Base-by-base conservation (phyloP, 2,888 invertebrate genomes). In the Drosophila demipolita region DNA sequence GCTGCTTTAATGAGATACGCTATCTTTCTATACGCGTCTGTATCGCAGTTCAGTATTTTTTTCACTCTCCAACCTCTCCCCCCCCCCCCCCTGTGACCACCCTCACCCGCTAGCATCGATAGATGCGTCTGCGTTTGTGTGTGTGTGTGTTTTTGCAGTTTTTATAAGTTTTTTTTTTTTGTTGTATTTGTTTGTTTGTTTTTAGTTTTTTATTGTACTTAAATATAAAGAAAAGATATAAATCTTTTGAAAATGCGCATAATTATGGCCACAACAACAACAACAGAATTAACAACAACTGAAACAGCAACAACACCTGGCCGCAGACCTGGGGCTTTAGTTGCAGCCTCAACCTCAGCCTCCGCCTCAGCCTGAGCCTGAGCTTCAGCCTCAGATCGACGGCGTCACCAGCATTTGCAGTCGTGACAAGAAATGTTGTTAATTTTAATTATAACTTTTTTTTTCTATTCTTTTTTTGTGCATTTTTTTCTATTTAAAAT, bases 401-500 rank as follows among this genome's bases (percentile, higher is more conserved):
- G 61, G 33, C 62, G 68, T 57, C 73, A 76, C 42, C 53, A 54
- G 15, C 53, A 15, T 45, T 45, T 7, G 38, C 66, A 75, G 86
- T 86, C 90, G 90, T 87, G 90, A 87, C 90, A 87, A 87, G 89
- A 87, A 87, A 87, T 89, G 90, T 90, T 88, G 90, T 86, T 87
- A 83, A 90, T 86, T 90, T 88, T 87, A 87, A 88, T 87, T 90
- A 88, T 90, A 87, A 29, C 57, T 65, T 72, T 70, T 69, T 78
- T 61, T 45, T 61, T 69, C 52, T 72, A 36, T 45, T 62, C 15
- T 49, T 23, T 65, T 72, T 49, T 33, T 58, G 36, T 75, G 36
- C 55, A 70, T 23, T 66, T 65, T 64, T 55, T 73, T 57, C 57
- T 77, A 63, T 75, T 72, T 67, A 57, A 75, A 78, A 61, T 71